Conservation (phyloP, 2,113 vertebrate species). For the Bos indicus region DNA sequence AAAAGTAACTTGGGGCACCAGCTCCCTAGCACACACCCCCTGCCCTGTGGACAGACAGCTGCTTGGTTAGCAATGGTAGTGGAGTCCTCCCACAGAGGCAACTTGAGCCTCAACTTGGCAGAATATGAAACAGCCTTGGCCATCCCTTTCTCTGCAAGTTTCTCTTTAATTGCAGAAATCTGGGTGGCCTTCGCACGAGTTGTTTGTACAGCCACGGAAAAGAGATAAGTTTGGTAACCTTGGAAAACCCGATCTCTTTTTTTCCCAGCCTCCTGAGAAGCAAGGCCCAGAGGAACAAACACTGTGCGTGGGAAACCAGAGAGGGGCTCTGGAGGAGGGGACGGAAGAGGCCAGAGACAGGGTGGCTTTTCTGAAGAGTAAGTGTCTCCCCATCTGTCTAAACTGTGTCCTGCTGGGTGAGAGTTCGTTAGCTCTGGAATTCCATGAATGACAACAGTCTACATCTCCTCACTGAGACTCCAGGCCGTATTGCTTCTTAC, state of each 20-base stretch:
- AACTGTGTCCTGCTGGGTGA: not conserved
- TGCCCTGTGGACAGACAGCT: not conserved
- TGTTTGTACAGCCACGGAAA: not conserved
- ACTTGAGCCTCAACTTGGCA: conserved; percentile 52
- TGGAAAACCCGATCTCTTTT: conserved; percentile 1
- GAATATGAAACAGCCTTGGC: conserved; percentile 40
- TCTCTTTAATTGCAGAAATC: conserved; percentile 59
- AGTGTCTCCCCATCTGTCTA: not conserved
- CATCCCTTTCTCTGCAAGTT: conserved; percentile 36
- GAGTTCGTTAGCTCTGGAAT: conserved; percentile 21
- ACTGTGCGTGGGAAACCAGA: conserved; percentile 49
- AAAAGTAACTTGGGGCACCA: not conserved
- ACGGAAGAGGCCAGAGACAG: not conserved
- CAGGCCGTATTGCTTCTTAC: not conserved
- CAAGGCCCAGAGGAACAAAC: conserved; percentile 40
- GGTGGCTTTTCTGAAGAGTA: not conserved
- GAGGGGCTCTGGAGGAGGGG: not conserved
- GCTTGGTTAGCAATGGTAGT: not conserved
- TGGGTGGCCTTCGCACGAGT: conserved; percentile 54
- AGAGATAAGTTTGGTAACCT: conserved; percentile 57
- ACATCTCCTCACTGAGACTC: conserved; percentile 29
- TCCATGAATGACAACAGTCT: conserved; percentile 25
- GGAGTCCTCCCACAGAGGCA: conserved; percentile 37
- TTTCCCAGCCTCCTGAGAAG: conserved; percentile 38
- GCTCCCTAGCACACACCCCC: not conserved